Evolutionary conservation across 2,888 invertebrate species (phyloP).

Genomic region (Tiphia femorata): DNA sequence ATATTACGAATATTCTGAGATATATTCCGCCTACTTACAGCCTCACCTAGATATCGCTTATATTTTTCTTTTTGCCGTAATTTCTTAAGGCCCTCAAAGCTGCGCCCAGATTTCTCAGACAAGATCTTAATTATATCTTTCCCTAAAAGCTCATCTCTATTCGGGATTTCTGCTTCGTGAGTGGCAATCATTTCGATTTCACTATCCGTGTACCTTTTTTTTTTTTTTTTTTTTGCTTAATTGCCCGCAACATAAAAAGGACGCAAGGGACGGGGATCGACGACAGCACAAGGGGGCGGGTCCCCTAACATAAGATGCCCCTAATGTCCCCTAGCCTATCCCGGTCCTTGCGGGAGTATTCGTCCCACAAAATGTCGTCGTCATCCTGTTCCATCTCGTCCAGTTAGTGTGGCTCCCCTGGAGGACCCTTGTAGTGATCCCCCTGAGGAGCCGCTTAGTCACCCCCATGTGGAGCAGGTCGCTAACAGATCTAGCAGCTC

Average conservation of each 20-base stretch:
- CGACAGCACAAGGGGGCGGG: not conserved
- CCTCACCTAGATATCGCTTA: no score
- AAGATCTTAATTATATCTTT: no score
- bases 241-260: not conserved
- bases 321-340: not conserved
- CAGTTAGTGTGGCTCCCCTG: conserved; percentile 29
- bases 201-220: no score
- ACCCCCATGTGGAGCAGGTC: conserved; percentile 19
- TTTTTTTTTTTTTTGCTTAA: not conserved
- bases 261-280: not conserved
- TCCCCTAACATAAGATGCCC: not conserved
- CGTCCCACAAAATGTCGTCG: not conserved
- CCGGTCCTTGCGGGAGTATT: not conserved
- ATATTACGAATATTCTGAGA: no score
- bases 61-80: no score
- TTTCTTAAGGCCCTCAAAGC: no score
- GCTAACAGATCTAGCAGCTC: conserved; percentile 23
- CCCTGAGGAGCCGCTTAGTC: conserved; percentile 8
- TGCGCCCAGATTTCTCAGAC: no score
- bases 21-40: no score
- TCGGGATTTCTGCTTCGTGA: no score
- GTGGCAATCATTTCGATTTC: no score
- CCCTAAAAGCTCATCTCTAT: no score
- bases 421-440: conserved; percentile 22
- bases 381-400: conserved; percentile 29